Evolutionary conservation across 2,888 invertebrate species (phyloP).

Genomic region (Lithophane socia): DNA sequence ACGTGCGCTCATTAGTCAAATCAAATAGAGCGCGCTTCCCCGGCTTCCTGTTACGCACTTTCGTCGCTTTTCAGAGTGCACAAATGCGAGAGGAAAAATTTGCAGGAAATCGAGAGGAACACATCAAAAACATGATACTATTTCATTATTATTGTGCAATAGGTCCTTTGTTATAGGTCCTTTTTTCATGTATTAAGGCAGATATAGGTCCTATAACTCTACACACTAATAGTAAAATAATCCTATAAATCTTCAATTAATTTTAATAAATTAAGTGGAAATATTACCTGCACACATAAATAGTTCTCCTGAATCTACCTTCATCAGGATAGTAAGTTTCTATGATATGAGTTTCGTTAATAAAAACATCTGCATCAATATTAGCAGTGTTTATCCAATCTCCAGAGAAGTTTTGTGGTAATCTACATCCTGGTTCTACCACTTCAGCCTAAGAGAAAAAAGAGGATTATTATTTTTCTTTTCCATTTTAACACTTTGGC

Average conservation of each 20-base stretch:
- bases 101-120: no score
- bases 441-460: constrained; percentile 92
- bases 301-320: constrained; percentile 95
- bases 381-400: constrained; percentile 99
- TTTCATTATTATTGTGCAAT: neutral
- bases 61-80: no score
- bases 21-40: no score
- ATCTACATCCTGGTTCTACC: constrained; percentile 96
- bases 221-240: no score
- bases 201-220: no score
- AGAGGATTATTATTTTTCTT: neutral
- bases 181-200: neutral
- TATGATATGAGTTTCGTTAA: constrained; percentile 99
- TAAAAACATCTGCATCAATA: constrained; percentile 97
- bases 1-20: no score
- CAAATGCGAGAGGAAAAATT: no score
- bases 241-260: no score
- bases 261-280: no score
- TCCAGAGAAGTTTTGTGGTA: constrained; percentile 98
- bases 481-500: no score
- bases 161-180: no score
- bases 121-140: neutral
- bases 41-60: no score
- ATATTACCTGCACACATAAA: constrained; percentile 95
- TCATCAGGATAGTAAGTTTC: constrained; percentile 98